Conservation (phyloP, 2,888 invertebrate species). For the Amblyjoppa fuscipennis region DNA sequence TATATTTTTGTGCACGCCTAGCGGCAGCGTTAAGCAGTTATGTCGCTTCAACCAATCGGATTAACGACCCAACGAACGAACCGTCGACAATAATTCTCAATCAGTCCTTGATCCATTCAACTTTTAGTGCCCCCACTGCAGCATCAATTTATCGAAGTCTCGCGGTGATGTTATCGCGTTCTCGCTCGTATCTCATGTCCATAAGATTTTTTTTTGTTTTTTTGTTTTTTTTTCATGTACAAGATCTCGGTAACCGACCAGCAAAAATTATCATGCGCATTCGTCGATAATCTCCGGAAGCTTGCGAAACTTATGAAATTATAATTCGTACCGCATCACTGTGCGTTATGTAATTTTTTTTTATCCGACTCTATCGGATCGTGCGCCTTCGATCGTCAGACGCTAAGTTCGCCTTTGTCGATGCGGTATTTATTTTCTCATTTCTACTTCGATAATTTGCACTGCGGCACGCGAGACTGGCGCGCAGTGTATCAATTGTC, state of each 20-base stretch:
- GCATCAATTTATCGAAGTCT: background rate
- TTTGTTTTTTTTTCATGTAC: background rate
- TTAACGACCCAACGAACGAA: background rate
- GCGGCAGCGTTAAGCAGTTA: background rate
- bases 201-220: background rate
- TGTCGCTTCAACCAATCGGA: background rate
- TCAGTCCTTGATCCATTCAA: background rate
- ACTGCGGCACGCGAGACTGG: background rate
- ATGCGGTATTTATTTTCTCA: background rate
- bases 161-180: background rate
- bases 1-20: background rate
- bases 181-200: background rate
- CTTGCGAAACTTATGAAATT: background rate
- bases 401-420: background rate
- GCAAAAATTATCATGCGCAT: background rate
- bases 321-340: background rate
- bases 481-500: background rate
- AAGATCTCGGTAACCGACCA: background rate
- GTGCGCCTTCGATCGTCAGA: background rate
- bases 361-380: background rate
- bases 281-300: background rate
- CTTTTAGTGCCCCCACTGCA: background rate
- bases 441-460: constrained; percentile 1
- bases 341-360: background rate
- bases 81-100: background rate